A percentile compares a stretch with the other conserved stretches of the same genome.
These are phyloP conservation scores for Chymomyza caudatula DNA, from an alignment of 2,888 invertebrate genomes.

Conservation along the genomic window DNA sequence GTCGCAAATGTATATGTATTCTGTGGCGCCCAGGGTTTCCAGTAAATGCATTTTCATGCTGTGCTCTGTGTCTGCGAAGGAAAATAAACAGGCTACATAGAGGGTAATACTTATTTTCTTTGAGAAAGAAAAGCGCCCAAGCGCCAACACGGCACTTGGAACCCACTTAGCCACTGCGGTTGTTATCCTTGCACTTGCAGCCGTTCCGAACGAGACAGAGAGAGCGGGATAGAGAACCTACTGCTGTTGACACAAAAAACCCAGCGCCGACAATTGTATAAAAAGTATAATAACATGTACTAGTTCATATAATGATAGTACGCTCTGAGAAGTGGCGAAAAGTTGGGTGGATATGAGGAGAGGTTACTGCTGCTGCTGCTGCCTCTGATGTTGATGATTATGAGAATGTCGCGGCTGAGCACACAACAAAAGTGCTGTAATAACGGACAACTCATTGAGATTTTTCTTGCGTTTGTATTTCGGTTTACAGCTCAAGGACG, in stretches of 20 bases:
- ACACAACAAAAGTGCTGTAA: background rate
- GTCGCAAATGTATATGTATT: background rate
- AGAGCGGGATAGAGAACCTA: background rate
- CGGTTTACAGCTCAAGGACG: conserved; percentile 20
- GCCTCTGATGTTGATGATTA: conserved; percentile 21
- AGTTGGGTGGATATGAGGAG: conserved; percentile 8
- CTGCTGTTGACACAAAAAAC: conserved; percentile 32
- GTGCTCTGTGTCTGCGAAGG: background rate
- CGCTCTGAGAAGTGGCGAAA: conserved; percentile 9
- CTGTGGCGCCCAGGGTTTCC: background rate
- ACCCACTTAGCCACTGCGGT: background rate
- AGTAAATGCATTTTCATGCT: background rate
- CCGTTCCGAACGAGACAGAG: conserved; percentile 15
- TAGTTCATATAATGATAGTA: conserved; percentile 22
- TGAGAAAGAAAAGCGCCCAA: background rate
- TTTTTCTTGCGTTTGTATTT: background rate
- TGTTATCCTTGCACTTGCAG: conserved; percentile 40
- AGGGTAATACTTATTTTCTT: background rate
- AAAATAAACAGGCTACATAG: background rate
- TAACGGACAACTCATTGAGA: background rate
- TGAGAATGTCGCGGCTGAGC: conserved; percentile 23
- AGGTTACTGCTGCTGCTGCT: conserved; percentile 6
- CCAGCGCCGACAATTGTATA: conserved; percentile 27
- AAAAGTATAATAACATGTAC: conserved; percentile 28
- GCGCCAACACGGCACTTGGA: background rate